phyloP scores from a whole-genome alignment of 2,113 vertebrate species.

The Sceloporus undulatus region DNA sequence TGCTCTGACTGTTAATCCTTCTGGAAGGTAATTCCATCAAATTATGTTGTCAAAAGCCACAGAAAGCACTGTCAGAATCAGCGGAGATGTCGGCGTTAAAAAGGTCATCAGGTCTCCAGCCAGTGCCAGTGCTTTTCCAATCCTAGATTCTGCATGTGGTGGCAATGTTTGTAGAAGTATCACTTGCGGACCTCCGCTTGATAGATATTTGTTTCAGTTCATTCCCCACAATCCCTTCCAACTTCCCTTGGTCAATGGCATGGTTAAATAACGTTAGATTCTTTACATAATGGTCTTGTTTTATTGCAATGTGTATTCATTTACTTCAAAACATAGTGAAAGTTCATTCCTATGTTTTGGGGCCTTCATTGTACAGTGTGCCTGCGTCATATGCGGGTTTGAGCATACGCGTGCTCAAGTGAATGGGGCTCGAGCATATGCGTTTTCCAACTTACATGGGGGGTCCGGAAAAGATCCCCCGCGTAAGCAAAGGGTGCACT shows the following conservation, averaged over 20 bases:
- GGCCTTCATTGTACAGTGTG: no score
- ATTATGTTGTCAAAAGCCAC: constrained; percentile 14
- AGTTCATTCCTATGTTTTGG: not conserved
- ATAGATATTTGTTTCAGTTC: not conserved
- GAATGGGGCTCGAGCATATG: not conserved
- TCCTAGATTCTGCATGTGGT: not conserved
- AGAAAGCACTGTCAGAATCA: not conserved
- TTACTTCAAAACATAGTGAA: not conserved
- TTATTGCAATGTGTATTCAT: not conserved
- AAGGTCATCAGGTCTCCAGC: not conserved
- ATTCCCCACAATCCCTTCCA: not conserved
- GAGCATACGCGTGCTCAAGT: not conserved
- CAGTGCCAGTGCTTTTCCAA: not conserved
- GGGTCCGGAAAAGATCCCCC: no score
- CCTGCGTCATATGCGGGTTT: no score
- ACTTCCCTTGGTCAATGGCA: no score
- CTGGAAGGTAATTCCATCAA: constrained; percentile 3
- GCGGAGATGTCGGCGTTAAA: not conserved
- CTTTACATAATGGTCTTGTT: no score
- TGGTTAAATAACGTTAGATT: no score
- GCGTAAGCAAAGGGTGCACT: no score
- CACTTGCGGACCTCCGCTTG: not conserved
- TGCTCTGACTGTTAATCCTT: not conserved
- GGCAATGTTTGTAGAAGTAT: not conserved
- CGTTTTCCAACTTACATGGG: no score